Percentiles rank a stretch among this genome's conserved stretches.
Evolutionary conservation across 2,888 invertebrate genomes (phyloP).

Genomic region (Disparrhopalites patrizii): DNA sequence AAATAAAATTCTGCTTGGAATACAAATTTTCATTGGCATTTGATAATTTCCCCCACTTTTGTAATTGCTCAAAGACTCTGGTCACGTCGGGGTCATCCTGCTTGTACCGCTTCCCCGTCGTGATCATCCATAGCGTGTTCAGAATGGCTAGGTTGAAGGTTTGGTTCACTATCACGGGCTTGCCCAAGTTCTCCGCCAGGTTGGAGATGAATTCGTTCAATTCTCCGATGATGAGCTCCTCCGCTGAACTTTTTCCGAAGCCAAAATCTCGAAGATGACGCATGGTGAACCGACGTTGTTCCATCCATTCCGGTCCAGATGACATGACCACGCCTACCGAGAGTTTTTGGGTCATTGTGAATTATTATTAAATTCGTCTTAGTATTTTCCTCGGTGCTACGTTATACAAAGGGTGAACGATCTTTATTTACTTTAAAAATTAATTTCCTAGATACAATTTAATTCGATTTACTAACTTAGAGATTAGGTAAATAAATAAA

Average conservation of each 20-base stretch:
- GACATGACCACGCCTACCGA: constrained; percentile 3
- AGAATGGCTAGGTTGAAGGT: constrained; percentile 4
- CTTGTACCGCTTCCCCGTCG: constrained; percentile 9
- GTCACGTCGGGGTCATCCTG: background rate
- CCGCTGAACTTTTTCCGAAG: constrained; percentile 5
- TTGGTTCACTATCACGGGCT: background rate
- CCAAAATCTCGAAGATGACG: constrained; percentile 14
- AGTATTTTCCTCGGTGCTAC: too few relatives aligned
- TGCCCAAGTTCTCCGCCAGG: background rate
- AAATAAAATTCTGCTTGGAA: too few relatives aligned
- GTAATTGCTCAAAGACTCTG: background rate
- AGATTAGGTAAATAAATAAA: too few relatives aligned
- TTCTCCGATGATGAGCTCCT: background rate
- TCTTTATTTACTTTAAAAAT: background rate
- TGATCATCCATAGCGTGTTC: constrained; percentile 16
- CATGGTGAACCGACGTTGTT: constrained; percentile 14
- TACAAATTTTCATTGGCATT: too few relatives aligned
- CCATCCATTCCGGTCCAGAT: constrained; percentile 6
- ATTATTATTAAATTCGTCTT: too few relatives aligned
- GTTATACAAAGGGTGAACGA: too few relatives aligned
- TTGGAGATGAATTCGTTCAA: background rate
- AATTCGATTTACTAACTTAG: background rate
- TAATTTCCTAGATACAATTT: background rate
- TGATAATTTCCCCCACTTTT: too few relatives aligned
- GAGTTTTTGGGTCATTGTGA: too few relatives aligned